Conservation (phyloP, 1,140 invertebrate genomes). For the Homalodisca vitripennis region DNA sequence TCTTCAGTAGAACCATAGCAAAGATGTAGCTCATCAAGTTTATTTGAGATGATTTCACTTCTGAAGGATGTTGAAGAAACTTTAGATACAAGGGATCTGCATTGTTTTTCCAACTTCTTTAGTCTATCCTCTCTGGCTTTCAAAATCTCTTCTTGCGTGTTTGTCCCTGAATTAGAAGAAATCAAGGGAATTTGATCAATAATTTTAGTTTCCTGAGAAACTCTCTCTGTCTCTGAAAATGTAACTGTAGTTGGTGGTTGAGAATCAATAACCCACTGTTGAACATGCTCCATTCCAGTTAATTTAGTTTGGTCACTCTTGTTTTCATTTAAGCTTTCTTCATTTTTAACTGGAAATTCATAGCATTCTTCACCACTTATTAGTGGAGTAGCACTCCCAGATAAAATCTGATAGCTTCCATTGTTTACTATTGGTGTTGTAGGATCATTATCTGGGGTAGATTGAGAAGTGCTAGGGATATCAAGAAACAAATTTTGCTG, state of each 20-base stretch:
- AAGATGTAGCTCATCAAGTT: slow-evolving; percentile 52
- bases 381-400: too few species aligned
- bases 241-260: too few species aligned
- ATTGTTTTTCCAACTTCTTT: slow-evolving; percentile 66
- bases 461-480: background rate
- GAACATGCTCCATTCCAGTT: too few species aligned
- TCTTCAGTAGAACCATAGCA: slow-evolving; percentile 38
- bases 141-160: slow-evolving; percentile 54
- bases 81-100: slow-evolving; percentile 62
- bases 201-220: too few species aligned
- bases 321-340: background rate
- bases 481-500: background rate
- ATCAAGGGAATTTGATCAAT: background rate
- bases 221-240: too few species aligned
- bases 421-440: slow-evolving; percentile 2
- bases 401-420: background rate
- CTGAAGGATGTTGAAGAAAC: slow-evolving; percentile 60
- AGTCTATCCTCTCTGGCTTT: slow-evolving; percentile 60
- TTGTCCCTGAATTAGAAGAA: background rate
- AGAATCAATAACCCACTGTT: too few species aligned
- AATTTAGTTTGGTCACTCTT: too few species aligned
- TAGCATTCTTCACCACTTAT: too few species aligned
- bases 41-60: slow-evolving; percentile 58
- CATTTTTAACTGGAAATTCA: too few species aligned
- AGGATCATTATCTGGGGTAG: background rate